Evolutionary conservation across 2,797 vertebrate species (phyloP).

Genomic region (Pygocentrus nattereri): DNA sequence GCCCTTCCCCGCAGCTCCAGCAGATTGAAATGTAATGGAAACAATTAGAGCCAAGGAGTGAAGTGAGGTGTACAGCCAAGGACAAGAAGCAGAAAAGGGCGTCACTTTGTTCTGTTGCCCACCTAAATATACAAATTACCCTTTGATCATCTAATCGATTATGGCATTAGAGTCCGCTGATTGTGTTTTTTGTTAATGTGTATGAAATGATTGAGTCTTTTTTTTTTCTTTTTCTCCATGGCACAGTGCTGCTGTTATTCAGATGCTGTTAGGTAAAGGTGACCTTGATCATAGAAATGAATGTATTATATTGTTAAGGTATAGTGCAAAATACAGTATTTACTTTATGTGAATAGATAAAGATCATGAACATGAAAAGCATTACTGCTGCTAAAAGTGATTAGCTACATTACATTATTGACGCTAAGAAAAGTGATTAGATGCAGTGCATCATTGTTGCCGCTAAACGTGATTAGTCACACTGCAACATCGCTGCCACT

Average conservation of each 20-base stretch:
- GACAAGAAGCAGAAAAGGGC: conserved; percentile 57
- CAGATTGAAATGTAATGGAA: conserved; percentile 81
- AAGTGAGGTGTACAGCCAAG: conserved; percentile 60
- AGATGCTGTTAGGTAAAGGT: background rate
- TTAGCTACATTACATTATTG: too few species aligned
- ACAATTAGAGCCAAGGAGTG: conserved; percentile 75
- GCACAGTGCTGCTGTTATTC: background rate
- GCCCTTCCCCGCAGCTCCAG: conserved; percentile 77
- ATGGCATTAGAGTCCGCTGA: conserved; percentile 18
- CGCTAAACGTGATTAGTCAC: too few species aligned
- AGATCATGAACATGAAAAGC: too few species aligned
- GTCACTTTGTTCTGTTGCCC: conserved; percentile 28
- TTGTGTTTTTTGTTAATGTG: conserved; percentile 14
- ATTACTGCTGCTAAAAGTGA: too few species aligned
- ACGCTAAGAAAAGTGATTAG: too few species aligned
- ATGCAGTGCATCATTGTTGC: too few species aligned
- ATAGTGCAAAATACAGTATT: too few species aligned
- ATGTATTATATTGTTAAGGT: too few species aligned
- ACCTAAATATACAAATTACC: conserved; percentile 32
- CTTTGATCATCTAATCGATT: conserved; percentile 32
- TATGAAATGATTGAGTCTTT: background rate
- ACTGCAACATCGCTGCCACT: too few species aligned
- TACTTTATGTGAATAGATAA: too few species aligned
- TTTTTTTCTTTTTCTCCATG: background rate
- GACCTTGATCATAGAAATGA: background rate